Evolutionary conservation across 2,113 vertebrate genomes (phyloP).

Genomic region (Zapornia atra): DNA sequence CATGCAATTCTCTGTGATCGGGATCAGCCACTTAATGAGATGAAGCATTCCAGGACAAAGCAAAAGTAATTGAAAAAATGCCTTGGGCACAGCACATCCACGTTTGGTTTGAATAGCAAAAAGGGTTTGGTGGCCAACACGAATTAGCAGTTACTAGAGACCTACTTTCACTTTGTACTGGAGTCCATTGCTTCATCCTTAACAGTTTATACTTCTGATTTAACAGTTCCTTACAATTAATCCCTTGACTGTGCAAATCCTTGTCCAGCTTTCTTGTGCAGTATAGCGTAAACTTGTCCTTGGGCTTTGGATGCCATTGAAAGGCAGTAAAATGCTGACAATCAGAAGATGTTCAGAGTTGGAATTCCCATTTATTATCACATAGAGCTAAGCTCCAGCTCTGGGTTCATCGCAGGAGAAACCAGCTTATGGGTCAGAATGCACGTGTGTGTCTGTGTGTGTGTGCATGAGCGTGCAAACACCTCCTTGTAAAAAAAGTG

Average conservation of each 20-base stretch:
- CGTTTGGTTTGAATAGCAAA: neutral
- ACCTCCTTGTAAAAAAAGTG: neutral
- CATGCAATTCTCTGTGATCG: neutral
- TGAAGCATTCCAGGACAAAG: neutral
- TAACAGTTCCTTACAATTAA: neutral
- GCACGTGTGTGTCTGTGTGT: rapidly evolving
- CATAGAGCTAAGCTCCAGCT: neutral
- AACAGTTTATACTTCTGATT: neutral
- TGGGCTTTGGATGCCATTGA: neutral
- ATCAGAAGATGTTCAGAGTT: neutral
- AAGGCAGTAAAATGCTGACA: neutral
- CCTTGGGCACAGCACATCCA: neutral
- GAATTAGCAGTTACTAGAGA: neutral
- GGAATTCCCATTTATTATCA: neutral
- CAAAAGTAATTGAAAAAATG: neutral
- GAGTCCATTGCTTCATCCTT: neutral
- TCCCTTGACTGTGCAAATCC: neutral
- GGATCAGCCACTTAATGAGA: constrained; percentile 8
- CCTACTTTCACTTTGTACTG: neutral
- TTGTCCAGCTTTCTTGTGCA: neutral
- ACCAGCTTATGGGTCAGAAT: neutral
- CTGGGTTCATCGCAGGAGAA: neutral
- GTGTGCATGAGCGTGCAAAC: neutral
- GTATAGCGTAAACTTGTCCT: neutral
- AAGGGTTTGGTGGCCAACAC: neutral